Evolutionary conservation across 2,888 invertebrate species (phyloP).

Genomic region (Dolomedes plantarius): DNA sequence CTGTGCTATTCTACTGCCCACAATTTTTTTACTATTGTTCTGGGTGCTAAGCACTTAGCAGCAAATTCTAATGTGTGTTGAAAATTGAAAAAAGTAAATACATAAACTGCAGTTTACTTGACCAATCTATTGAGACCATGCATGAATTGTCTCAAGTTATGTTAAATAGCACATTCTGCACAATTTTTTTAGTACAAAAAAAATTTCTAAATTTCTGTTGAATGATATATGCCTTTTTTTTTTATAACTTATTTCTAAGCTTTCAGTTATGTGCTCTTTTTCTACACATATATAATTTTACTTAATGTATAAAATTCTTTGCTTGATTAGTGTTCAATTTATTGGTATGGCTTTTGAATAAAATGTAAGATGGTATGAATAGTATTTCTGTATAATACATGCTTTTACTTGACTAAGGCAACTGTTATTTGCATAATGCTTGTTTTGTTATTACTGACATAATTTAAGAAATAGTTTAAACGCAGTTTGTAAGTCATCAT

Average conservation of each 20-base stretch:
- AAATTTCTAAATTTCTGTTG: conserved; percentile 6
- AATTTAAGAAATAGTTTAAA: conserved; percentile 43
- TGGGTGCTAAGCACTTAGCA: conserved; percentile 68
- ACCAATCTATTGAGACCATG: conserved; percentile 9
- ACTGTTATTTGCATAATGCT: conserved; percentile 61
- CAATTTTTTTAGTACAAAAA: conserved; percentile 9
- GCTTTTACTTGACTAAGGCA: conserved; percentile 55
- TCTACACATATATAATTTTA: background rate
- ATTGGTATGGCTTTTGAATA: conserved; percentile 22
- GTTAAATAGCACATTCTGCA: conserved; percentile 13
- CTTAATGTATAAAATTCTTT: conserved; percentile 9
- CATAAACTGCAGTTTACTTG: background rate
- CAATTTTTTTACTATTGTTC: conserved; percentile 49
- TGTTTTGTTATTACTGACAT: conserved; percentile 49
- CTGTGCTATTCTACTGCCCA: conserved; percentile 64
- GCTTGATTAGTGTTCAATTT: conserved; percentile 9
- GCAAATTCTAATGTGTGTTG: conserved; percentile 16
- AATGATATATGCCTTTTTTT: background rate
- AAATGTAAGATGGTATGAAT: conserved; percentile 27
- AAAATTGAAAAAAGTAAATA: background rate
- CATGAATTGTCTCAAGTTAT: conserved; percentile 19
- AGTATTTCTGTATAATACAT: conserved; percentile 42
- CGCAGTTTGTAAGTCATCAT: conserved; percentile 51
- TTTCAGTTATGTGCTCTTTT: conserved; percentile 1
- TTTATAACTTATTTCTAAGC: background rate